Conservation (phyloP, 2,888 invertebrate genomes). For the Schrankia costaestrigalis region DNA sequence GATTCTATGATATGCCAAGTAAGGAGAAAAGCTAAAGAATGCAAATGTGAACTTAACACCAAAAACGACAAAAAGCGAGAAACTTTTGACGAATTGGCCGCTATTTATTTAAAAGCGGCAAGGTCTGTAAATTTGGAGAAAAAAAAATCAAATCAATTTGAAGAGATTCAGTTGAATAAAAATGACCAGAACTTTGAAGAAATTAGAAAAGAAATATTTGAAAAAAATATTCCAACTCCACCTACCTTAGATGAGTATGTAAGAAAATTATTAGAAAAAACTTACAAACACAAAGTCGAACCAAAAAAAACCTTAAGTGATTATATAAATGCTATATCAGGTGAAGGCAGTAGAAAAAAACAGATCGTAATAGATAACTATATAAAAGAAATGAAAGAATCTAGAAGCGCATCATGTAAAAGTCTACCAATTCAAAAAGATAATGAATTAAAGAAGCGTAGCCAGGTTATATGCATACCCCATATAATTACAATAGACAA, state of each 20-base stretch:
- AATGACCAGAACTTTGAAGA: slow-evolving; percentile 2
- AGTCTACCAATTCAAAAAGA: slow-evolving; percentile 1
- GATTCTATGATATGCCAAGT: slow-evolving; percentile 39
- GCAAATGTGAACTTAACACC: neutral
- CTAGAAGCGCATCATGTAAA: too few relatives aligned
- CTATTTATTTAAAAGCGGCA: too few relatives aligned
- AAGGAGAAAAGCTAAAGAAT: slow-evolving; percentile 29
- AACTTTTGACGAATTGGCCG: too few relatives aligned
- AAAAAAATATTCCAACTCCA: slow-evolving; percentile 1
- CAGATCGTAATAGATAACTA: slow-evolving; percentile 2
- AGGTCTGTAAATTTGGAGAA: too few relatives aligned
- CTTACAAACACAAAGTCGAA: neutral
- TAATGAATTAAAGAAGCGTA: too few relatives aligned
- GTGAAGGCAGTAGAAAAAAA: slow-evolving; percentile 3
- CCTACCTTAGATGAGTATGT: slow-evolving; percentile 4
- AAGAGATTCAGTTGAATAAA: neutral
- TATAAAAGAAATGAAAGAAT: neutral
- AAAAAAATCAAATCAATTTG: neutral
- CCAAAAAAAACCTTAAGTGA: slow-evolving; percentile 2
- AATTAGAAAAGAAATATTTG: slow-evolving; percentile 4
- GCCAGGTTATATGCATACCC: too few relatives aligned
- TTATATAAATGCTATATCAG: slow-evolving; percentile 6
- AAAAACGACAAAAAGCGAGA: too few relatives aligned
- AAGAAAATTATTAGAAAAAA: neutral
- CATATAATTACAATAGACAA: too few relatives aligned